Percentiles rank a stretch among this genome's conserved stretches.
phyloP scores from a whole-genome alignment of 1,140 invertebrate species.

The Penaeus chinensis region DNA sequence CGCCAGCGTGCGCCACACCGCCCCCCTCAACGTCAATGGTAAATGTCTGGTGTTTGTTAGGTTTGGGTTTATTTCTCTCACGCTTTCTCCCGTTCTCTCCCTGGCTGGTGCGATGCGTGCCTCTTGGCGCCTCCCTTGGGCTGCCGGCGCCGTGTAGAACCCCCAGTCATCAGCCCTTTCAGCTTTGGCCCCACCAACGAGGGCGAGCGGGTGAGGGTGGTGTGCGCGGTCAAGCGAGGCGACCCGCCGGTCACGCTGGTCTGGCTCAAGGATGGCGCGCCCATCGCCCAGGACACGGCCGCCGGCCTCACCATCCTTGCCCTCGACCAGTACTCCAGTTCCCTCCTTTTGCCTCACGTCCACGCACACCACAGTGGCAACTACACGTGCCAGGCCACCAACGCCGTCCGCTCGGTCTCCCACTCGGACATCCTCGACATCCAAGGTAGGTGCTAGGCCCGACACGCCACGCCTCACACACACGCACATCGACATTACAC shows the following conservation, averaged over 20 bases:
- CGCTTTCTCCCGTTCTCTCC: background rate
- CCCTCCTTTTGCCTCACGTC: conserved; percentile 45
- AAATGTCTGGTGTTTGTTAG: conserved; percentile 74
- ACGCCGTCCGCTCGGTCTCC: conserved; percentile 81
- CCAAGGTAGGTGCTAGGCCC: conserved; percentile 47
- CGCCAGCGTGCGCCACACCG: conserved; percentile 81
- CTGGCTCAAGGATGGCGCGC: conserved; percentile 81
- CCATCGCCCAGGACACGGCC: conserved; percentile 67
- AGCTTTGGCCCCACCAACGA: conserved; percentile 61
- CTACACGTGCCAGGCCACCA: conserved; percentile 68
- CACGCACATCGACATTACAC: too few species aligned
- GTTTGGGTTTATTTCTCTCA: background rate
- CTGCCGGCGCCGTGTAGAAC: conserved; percentile 51
- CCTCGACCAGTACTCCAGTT: conserved; percentile 72
- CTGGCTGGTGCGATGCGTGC: background rate
- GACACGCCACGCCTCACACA: too few species aligned
- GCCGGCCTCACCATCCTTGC: conserved; percentile 70
- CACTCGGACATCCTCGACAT: conserved; percentile 83
- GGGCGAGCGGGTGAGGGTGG: conserved; percentile 66
- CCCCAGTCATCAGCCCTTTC: conserved; percentile 64
- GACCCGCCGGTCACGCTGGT: conserved; percentile 80
- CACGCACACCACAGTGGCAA: conserved; percentile 65
- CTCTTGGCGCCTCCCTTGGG: too few species aligned
- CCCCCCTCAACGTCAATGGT: conserved; percentile 78
- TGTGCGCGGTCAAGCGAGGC: conserved; percentile 80